Base-by-base conservation (phyloP, 1,140 invertebrate genomes). In the Anastrepha obliqua region DNA sequence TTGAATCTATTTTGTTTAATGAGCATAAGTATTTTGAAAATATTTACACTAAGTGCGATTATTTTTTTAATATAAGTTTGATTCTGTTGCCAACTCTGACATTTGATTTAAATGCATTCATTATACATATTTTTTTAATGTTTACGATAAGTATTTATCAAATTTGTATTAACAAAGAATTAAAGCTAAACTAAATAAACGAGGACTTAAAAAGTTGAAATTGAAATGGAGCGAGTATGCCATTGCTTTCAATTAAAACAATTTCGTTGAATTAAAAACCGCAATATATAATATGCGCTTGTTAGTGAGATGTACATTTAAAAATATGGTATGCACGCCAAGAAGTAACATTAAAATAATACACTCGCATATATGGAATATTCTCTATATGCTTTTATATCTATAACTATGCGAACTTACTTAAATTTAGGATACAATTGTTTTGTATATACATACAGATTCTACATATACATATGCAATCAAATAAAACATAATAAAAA, bases 401-500 rank as follows among this genome's bases (percentile, higher is more conserved):
- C 60, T 55, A 81, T 55, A 29, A n/a, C 17, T 81, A 81, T 9
- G 74, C 47, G 5, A 55, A 74, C 70, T n/a, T 74, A 47, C 70
- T 74, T 74, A 74, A 74, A 67, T 47, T 55, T 81, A 81, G 74
- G 47, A 20, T 55, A 81, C 47, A 81, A 20, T 78, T 17, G 42
- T 29, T 81, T 81, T 81, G 74, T 81, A 81, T 81, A 81, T 81
- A 81, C 74, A 81, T 81, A 81, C 74, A 29, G 15, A 47, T 47
- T 81, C 44, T 51, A 13, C 29, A 81, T 81, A 42, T n/a, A n/a
- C n/a, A n/a, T 55, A 81, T 81, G 2, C 74, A 29, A 51, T 81
- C 74, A 81, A 55, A 81, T 3, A 55, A 81, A 58, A 81, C 47
- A 81, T 29, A 81, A 81, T 55, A 55, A 81, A 29, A 55, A 81